Base-by-base conservation (phyloP, 2,113 vertebrate genomes). In the Nipponia nippon region DNA sequence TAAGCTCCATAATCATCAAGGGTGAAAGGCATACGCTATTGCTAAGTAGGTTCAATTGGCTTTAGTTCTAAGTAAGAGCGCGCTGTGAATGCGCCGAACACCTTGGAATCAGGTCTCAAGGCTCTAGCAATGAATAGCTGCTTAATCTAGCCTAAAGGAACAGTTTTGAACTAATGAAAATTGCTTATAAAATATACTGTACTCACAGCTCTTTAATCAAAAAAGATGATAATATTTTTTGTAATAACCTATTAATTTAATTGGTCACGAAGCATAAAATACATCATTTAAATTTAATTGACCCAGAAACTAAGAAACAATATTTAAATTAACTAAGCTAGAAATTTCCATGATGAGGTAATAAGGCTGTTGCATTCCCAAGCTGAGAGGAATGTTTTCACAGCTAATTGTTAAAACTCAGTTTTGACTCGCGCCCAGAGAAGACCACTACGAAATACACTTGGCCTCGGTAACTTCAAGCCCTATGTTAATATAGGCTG, bases 211-310 rank as follows among this genome's bases (percentile, higher is more conserved):
- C 98, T 99, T 99, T 99, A 99, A 99, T 99, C 99, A 99, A 99
- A 99, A 99, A 99, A 99, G 99, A 99, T 98, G 97, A 98, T 98
- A 99, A 98, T 98, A 97, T 97, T 98, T 98, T 97, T 99, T 98
- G 97, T 99, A 99, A 99, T 99, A 99, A 99, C 99, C 99, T 99
- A 99, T 99, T 99, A 99, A 99, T 99, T 99, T 99, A 99, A 99
- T 99, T 99, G 99, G 99, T 99, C 98, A 98, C 98, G 98, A 99
- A 99, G 99, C 99, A 99, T 99, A 99, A 99, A 99, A 99, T 99
- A 99, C 98, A 99, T 99, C 99, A 98, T 98, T 99, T 99, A 99
- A 99, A 99, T 99, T 99, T 99, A 99, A 99, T 99, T 99, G 99
- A 99, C 99, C 99, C 99, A 99, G 99, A 99, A 99, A 99, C 98